A percentile compares a stretch with the other conserved stretches of the same genome.
Conservation (phyloP, 2,797 vertebrate genomes). For the Leuciscus waleckii region DNA sequence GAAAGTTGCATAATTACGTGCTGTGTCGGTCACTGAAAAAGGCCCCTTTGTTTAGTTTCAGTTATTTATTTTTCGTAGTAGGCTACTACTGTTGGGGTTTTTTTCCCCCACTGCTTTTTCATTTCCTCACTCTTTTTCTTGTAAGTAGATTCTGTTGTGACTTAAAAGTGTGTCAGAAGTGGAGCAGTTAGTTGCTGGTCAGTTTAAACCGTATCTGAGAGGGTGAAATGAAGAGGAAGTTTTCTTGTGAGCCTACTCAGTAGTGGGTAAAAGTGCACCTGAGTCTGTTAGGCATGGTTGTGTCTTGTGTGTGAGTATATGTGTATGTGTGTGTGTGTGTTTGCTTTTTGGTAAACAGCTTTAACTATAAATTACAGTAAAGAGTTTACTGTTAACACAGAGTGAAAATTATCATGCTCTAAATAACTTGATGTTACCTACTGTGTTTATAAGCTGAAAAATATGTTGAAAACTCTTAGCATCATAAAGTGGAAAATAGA, state of each 20-base stretch:
- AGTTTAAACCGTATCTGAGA: neutral
- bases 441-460: constrained; percentile 12
- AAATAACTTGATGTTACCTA: neutral
- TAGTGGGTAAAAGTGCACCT: constrained; percentile 32
- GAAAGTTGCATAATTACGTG: constrained; percentile 18
- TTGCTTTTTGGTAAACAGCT: neutral
- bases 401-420: neutral
- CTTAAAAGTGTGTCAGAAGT: neutral
- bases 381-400: neutral
- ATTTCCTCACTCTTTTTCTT: neutral
- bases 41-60: constrained; percentile 9
- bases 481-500: neutral
- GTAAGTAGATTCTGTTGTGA: constrained; percentile 1
- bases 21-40: constrained; percentile 15
- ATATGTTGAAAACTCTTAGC: neutral
- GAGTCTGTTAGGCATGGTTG: neutral
- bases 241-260: neutral
- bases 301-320: neutral
- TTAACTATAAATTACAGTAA: constrained; percentile 3
- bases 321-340: neutral
- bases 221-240: constrained; percentile 25
- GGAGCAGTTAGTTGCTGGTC: neutral
- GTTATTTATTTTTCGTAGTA: neutral
- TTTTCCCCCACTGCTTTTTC: neutral
- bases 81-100: too few relatives aligned